Evolutionary conservation across 2,888 invertebrate genomes (phyloP).

Genomic region (Drosophila buzzatii): DNA sequence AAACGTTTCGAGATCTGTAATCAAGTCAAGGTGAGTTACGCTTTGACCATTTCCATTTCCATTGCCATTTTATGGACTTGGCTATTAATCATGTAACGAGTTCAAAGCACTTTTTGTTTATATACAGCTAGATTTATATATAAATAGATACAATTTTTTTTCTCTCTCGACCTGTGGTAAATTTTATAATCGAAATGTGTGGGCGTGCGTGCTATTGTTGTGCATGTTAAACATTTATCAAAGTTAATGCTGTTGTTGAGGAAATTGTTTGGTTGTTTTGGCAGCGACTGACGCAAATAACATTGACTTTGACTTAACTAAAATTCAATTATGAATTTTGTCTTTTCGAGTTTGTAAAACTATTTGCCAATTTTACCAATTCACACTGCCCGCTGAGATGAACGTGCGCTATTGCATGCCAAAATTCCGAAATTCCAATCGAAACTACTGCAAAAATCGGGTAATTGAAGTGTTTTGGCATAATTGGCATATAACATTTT

Average conservation of each 20-base stretch:
- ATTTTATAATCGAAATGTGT: constrained; percentile 30
- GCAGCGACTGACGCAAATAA: constrained; percentile 53
- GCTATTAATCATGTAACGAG: constrained; percentile 63
- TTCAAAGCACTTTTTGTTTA: constrained; percentile 66
- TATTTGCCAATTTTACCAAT: constrained; percentile 43
- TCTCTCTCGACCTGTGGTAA: constrained; percentile 21
- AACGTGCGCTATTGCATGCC: constrained; percentile 63
- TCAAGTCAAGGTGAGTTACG: constrained; percentile 91
- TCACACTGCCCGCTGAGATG: constrained; percentile 38
- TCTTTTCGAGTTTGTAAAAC: constrained; percentile 29
- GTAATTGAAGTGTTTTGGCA: constrained; percentile 72
- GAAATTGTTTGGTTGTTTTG: constrained; percentile 33
- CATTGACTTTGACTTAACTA: constrained; percentile 57
- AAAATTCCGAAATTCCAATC: constrained; percentile 44
- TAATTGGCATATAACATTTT: constrained; percentile 61
- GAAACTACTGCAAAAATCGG: constrained; percentile 43
- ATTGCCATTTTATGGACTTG: constrained; percentile 2
- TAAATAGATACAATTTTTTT: neutral
- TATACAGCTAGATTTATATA: constrained; percentile 23
- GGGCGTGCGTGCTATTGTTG: constrained; percentile 32
- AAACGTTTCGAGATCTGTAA: constrained; percentile 96
- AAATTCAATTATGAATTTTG: constrained; percentile 54
- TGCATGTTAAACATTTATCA: constrained; percentile 52
- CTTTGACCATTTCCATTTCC: constrained; percentile 2
- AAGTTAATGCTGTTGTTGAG: constrained; percentile 7